These are phyloP conservation scores for Chrysodeixis includens DNA, from an alignment of 2,888 invertebrate genomes.

Conservation along the genomic window DNA sequence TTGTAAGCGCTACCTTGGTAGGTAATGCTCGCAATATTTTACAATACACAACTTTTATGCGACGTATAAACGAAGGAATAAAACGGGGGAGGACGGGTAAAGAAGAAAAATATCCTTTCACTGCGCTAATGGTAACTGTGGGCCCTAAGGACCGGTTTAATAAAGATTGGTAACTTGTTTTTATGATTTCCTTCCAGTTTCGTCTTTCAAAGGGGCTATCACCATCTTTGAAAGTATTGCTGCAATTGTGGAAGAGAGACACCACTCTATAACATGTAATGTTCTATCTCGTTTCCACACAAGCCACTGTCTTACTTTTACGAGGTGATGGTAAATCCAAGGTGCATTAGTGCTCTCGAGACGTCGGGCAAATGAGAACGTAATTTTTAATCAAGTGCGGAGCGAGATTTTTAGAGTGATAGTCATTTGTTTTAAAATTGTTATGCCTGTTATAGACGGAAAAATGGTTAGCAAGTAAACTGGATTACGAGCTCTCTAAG, in stretches of 20 bases:
- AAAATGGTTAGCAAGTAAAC: too few relatives aligned
- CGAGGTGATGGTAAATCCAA: too few relatives aligned
- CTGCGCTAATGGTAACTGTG: slow-evolving; percentile 49
- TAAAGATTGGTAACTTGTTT: slow-evolving; percentile 72
- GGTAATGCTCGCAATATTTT: slow-evolving; percentile 66
- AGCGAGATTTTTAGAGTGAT: slow-evolving; percentile 10
- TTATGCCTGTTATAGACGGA: neutral
- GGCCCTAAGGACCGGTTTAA: slow-evolving; percentile 62
- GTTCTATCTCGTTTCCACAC: too few relatives aligned
- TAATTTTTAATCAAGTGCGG: slow-evolving; percentile 28
- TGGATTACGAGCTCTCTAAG: too few relatives aligned
- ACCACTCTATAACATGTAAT: too few relatives aligned
- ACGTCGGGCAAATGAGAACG: slow-evolving; percentile 17
- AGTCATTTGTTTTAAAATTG: slow-evolving; percentile 19
- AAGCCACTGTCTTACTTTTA: too few relatives aligned
- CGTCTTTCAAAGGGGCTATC: slow-evolving; percentile 32
- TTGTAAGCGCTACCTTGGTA: slow-evolving; percentile 52
- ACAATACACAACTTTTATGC: slow-evolving; percentile 67
- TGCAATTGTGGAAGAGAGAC: too few relatives aligned
- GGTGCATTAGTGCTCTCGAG: slow-evolving; percentile 22
- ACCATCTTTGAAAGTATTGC: too few relatives aligned
- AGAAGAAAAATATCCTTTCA: slow-evolving; percentile 70
- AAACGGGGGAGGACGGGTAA: slow-evolving; percentile 57
- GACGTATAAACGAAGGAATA: slow-evolving; percentile 64
- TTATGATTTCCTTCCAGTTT: slow-evolving; percentile 62